Base-by-base conservation (phyloP, 1,140 invertebrate genomes). In the Belonocnema kinseyi region DNA sequence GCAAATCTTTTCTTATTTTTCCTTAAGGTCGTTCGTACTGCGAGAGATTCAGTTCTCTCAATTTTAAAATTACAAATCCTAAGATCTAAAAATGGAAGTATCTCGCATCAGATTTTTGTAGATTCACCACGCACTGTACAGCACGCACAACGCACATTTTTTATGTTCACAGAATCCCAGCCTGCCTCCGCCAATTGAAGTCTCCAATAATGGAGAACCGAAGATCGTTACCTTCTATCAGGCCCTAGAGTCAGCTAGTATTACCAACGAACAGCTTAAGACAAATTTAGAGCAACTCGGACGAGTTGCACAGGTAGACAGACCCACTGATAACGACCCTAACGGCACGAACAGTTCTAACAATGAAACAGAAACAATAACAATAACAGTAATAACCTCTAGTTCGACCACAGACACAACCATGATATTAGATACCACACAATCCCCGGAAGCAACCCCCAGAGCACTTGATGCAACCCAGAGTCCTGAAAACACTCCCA, bases 151-250 rank as follows among this genome's bases (percentile, higher is more conserved):
- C 82, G 84, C 84, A 85, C 85, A 74, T 85, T 82, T 85, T 88
- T 90, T 90, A 75, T 91, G 87, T 84, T 91, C 90, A 72, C 89
- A 91, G 90, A 87, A 87, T 80, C 81, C 81, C 58, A 81, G 80
- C 58, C 76, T 74, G 66, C 74, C 79, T 53, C 81, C 86, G 46
- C 80, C 85, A 46, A 83, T 91, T 51, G 84, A 86, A 70, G 83
- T 91, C 73, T 86, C 85, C 75, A 91, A 85, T 77, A 87, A 88
- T 72, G 86, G 89, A 71, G 88, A 91, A 77, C 85, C 90, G 7
- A 88, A 89, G 81, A 82, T 90, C 73, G 66, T 90, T 78, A 91
- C 88, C 72, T 87, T 87, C 81, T 90, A 91, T 85, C 88, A 89
- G n/a, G 89, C 89, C 17, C 80, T 90, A 86, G 89, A 91, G 77